Evolutionary conservation across 2,888 invertebrate genomes (phyloP), one percentile per base, ranked within the genome.

Genomic region (Lepeophtheirus nordmannii): DNA sequence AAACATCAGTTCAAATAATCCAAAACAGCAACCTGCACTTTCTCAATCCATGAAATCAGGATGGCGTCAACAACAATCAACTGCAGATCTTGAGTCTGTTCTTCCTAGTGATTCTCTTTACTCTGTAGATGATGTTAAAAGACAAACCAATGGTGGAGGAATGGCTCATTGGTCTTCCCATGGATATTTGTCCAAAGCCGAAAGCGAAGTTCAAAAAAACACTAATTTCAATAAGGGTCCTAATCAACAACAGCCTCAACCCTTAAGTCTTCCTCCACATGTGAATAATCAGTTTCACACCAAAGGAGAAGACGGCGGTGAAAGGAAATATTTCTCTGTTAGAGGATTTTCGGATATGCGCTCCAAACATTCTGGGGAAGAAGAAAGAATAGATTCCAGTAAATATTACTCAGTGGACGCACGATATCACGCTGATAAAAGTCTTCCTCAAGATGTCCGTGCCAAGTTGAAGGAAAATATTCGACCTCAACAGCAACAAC

Each of bases 161-260:
- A 23, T 66, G 41, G 60, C 59, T n/a, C 66, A 66, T 37, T 66
- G 66, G 66, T 66, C 66, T 10, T 66, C 66, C 22, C 66, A 66
- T 41, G 66, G 66, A 14, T 66, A 66, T 46, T 30, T 66, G 40
- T 38, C 66, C 12, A 66, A 66, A 40, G 38, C 58, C 12, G 53
- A 65, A 14, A 38, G 39, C 22, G 20, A 58, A 58, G 58, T 14
- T 20, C 58, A 58, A 53, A 17, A 53, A 53, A 53, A 53, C 53
- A 3, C n/a, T 17, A 53, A 53, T 53, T 53, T 46, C 8, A 46
- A 46, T 5, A 46, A 46, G 53, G 30, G 30, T 30, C 53, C n/a
- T n/a, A n/a, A 14, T 5, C 53, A 46, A 46, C 53, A 46, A 46
- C 53, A 46, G 17, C 14, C 53, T n/a, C 53, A 46, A 46, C 53